Percentiles rank a stretch among this genome's conserved stretches.
phyloP scores from a whole-genome alignment of 2,113 vertebrate genomes.

The Oryctolagus cuniculus region DNA sequence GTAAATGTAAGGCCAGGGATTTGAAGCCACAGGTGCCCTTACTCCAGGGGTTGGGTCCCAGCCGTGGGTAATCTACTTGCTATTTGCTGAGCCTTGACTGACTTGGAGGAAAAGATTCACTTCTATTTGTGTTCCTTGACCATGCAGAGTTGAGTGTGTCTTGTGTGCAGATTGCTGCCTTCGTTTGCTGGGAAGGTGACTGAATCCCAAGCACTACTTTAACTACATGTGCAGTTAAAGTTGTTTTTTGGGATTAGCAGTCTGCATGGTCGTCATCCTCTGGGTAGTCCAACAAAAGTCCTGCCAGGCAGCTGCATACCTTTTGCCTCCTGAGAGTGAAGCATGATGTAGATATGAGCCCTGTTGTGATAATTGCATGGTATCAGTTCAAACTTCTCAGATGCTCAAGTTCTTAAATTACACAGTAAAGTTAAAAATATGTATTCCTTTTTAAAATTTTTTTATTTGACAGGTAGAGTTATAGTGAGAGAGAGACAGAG shows the following conservation, averaged over 20 bases:
- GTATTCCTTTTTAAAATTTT: too few species aligned
- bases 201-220: neutral
- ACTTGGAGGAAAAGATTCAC: neutral
- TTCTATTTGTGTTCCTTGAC: neutral
- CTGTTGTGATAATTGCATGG: neutral
- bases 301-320: neutral
- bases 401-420: neutral
- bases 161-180: neutral
- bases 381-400: neutral
- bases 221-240: neutral
- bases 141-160: neutral
- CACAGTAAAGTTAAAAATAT: neutral
- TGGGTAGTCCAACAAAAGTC: neutral
- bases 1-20: neutral
- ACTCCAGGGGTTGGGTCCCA: neutral
- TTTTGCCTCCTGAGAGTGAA: neutral
- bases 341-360: neutral
- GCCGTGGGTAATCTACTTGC: neutral
- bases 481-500: too few species aligned
- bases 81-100: neutral
- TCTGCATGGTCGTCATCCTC: neutral
- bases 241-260: neutral
- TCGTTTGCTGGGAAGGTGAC: neutral
- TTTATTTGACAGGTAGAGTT: too few species aligned
- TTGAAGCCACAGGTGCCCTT: neutral